These are phyloP conservation scores for Brenthis ino DNA, from an alignment of 2,888 invertebrate genomes.

Conservation along the genomic window DNA sequence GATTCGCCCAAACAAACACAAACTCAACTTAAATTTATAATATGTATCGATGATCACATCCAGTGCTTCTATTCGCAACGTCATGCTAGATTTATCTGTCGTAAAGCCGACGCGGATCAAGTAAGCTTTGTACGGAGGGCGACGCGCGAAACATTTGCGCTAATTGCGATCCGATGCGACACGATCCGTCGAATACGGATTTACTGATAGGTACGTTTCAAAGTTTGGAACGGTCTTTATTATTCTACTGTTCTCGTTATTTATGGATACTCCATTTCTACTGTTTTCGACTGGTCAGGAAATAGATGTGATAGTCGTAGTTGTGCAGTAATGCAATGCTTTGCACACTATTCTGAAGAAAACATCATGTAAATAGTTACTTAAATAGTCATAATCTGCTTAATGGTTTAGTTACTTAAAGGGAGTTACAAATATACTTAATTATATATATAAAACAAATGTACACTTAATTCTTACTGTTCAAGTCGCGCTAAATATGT, in stretches of 20 bases:
- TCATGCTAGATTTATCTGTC: slow-evolving; percentile 69
- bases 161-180: slow-evolving; percentile 74
- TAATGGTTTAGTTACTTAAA: too few species aligned
- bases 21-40: not conserved
- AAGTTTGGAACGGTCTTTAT: slow-evolving; percentile 41
- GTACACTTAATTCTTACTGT: too few species aligned
- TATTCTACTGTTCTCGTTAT: slow-evolving; percentile 36
- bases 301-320: too few species aligned
- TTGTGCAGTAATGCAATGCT: too few species aligned
- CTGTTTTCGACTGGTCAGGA: too few species aligned
- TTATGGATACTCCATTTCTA: slow-evolving; percentile 4
- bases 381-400: too few species aligned
- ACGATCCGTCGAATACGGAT: slow-evolving; percentile 49
- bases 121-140: slow-evolving; percentile 65
- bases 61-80: slow-evolving; percentile 33
- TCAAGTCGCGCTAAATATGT: too few species aligned
- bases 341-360: too few species aligned
- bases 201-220: slow-evolving; percentile 43
- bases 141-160: slow-evolving; percentile 65
- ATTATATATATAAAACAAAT: too few species aligned
- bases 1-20: too few species aligned
- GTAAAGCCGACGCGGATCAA: slow-evolving; percentile 74
- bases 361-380: too few species aligned
- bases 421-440: too few species aligned
- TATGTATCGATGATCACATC: slow-evolving; percentile 27